Percentiles rank a stretch among this genome's conserved stretches.
phyloP scores from a whole-genome alignment of 2,888 invertebrate species.

The Drosophila kuntzei region DNA sequence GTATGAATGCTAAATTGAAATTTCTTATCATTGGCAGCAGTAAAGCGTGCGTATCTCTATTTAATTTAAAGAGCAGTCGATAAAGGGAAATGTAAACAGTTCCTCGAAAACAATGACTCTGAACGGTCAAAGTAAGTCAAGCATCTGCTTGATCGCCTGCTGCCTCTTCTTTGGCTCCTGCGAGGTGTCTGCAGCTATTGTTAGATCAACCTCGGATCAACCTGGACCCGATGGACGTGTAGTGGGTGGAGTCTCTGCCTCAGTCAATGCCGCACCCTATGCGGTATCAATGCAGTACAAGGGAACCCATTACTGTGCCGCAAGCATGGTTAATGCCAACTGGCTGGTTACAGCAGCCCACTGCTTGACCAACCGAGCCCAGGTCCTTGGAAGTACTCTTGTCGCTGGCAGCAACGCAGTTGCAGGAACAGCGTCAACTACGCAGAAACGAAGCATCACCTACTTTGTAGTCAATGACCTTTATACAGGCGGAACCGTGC shows the following conservation, averaged over 20 bases:
- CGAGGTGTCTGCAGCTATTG: constrained; percentile 49
- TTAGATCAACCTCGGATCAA: constrained; percentile 2
- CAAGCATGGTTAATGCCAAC: constrained; percentile 79
- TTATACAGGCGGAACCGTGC: constrained; percentile 80
- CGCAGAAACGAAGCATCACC: constrained; percentile 74
- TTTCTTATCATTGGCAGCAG: constrained; percentile 53
- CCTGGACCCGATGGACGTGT: constrained; percentile 65
- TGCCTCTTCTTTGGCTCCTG: constrained; percentile 39
- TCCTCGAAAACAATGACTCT: constrained; percentile 52
- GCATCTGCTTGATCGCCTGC: constrained; percentile 26
- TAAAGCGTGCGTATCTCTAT: constrained; percentile 38
- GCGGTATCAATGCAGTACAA: constrained; percentile 82
- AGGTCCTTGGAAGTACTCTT: constrained; percentile 72
- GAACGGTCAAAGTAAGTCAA: constrained; percentile 44
- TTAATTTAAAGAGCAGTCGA: constrained; percentile 66
- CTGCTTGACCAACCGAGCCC: constrained; percentile 69
- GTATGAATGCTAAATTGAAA: constrained; percentile 54
- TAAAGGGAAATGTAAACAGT: constrained; percentile 70
- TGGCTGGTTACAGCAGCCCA: constrained; percentile 84
- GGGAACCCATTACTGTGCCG: constrained; percentile 81
- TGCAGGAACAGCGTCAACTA: constrained; percentile 69
- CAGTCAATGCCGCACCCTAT: constrained; percentile 77
- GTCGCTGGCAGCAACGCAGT: constrained; percentile 82
- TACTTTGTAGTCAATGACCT: constrained; percentile 76
- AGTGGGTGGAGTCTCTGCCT: constrained; percentile 78